Conservation (phyloP, 1,140 invertebrate species). For the Drosophila obscura region DNA sequence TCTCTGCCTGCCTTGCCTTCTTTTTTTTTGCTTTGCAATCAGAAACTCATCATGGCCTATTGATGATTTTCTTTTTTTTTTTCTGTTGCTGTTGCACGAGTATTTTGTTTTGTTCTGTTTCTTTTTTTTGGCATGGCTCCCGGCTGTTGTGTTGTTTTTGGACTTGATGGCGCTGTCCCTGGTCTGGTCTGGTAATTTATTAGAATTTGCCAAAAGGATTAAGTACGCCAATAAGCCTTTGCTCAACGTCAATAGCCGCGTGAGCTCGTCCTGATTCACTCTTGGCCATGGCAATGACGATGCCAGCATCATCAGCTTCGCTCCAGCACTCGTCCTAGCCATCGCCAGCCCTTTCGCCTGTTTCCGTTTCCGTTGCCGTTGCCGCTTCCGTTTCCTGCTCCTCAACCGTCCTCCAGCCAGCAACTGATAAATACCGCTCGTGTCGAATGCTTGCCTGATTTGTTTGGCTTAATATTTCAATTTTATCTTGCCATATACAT, state of each 20-base stretch:
- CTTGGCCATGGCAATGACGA: constrained; percentile 18
- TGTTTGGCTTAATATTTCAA: constrained; percentile 78
- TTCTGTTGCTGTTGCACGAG: not conserved
- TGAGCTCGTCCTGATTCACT: constrained; percentile 15
- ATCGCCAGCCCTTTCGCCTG: constrained; percentile 62
- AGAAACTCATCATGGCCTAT: constrained; percentile 82
- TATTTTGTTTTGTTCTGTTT: constrained; percentile 4
- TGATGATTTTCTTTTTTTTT: constrained; percentile 68
- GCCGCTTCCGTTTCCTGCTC: no score
- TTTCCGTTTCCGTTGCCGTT: constrained; percentile 62
- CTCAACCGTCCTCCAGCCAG: not conserved
- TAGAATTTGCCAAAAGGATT: constrained; percentile 81
- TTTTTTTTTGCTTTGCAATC: constrained; percentile 69
- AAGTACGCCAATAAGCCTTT: constrained; percentile 81
- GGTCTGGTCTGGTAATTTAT: constrained; percentile 68
- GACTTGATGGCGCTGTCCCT: constrained; percentile 26
- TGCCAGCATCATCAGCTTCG: constrained; percentile 22
- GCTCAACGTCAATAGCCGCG: constrained; percentile 76
- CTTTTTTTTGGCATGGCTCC: constrained; percentile 11
- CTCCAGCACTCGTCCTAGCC: no score
- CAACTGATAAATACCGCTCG: constrained; percentile 62
- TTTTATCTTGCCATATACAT: constrained; percentile 39
- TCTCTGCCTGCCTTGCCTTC: not conserved
- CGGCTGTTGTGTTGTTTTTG: constrained; percentile 18
- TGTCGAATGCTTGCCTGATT: constrained; percentile 71